Conservation (phyloP, 1,140 invertebrate species). For the Drosophila burlai region DNA sequence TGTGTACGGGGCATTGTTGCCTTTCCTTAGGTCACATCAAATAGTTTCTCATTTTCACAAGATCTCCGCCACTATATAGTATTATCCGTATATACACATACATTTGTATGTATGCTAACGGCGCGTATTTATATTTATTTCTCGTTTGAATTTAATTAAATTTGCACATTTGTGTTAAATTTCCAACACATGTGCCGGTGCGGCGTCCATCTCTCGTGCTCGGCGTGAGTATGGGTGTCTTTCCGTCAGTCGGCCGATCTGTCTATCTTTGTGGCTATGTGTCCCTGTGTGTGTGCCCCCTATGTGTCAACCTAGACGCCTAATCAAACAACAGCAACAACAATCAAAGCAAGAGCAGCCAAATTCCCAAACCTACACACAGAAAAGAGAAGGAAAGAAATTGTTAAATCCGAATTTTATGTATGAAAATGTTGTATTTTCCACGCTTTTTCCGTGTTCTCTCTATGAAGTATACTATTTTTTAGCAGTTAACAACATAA, state of each 20-base stretch:
- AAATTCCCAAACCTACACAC: constrained; percentile 56
- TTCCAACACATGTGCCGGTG: constrained; percentile 65
- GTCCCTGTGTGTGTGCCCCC: constrained; percentile 44
- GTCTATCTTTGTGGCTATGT: neutral
- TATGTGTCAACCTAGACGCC: constrained; percentile 78
- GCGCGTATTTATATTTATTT: constrained; percentile 75
- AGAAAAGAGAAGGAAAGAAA: constrained; percentile 18
- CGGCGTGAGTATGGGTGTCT: constrained; percentile 18
- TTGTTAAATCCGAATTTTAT: neutral
- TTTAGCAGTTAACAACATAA: neutral
- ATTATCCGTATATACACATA: constrained; percentile 22
- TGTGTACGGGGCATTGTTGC: constrained; percentile 2
- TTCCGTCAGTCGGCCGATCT: constrained; percentile 24
- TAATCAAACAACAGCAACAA: constrained; percentile 71
- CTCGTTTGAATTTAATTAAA: constrained; percentile 83
- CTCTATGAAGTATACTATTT: neutral
- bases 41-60: constrained; percentile 47
- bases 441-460: neutral
- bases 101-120: constrained; percentile 41
- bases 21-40: constrained; percentile 47
- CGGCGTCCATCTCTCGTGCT: constrained; percentile 23
- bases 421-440: neutral
- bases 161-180: constrained; percentile 82
- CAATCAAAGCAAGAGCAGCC: constrained; percentile 54
- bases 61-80: constrained; percentile 37